A percentile compares a stretch with the other conserved stretches of the same genome.
These are phyloP conservation scores for Kradibia gibbosae DNA, from an alignment of 1,140 invertebrate genomes.

Conservation along the genomic window DNA sequence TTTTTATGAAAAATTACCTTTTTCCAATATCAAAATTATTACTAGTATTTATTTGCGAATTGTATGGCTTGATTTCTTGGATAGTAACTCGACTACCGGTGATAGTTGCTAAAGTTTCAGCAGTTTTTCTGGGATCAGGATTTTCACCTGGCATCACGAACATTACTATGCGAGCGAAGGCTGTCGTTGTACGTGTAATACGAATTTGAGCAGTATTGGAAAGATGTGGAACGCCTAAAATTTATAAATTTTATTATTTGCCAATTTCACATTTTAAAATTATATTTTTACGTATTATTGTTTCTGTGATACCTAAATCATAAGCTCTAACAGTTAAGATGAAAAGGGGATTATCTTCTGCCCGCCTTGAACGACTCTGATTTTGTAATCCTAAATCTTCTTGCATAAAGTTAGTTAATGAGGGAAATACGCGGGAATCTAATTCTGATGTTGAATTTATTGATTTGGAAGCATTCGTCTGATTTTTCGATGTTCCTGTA, in stretches of 20 bases:
- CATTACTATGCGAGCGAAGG: conserved; percentile 78
- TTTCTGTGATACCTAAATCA: conserved; percentile 77
- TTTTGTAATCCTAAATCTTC: conserved; percentile 25
- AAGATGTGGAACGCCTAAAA: conserved; percentile 78
- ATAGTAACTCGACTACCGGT: conserved; percentile 85
- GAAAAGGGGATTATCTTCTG: conserved; percentile 74
- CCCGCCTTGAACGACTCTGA: conserved; percentile 66
- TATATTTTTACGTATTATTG: neutral
- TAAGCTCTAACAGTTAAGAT: conserved; percentile 82
- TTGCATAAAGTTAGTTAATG: conserved; percentile 14
- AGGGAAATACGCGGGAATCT: conserved; percentile 18
- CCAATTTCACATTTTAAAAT: neutral
- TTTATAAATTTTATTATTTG: conserved; percentile 28
- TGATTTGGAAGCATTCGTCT: neutral
- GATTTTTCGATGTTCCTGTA: neutral
- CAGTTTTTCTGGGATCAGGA: conserved; percentile 80
- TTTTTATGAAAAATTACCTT: conserved; percentile 53
- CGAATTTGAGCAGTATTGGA: conserved; percentile 79
- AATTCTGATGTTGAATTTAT: neutral
- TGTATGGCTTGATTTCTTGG: conserved; percentile 81
- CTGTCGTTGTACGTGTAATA: conserved; percentile 80
- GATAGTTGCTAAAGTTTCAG: conserved; percentile 81
- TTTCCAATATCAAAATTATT: conserved; percentile 55
- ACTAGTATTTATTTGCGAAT: conserved; percentile 62
- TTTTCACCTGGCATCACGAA: conserved; percentile 85